phyloP scores from a whole-genome alignment of 2,888 invertebrate genomes.

The Hyalella azteca region DNA sequence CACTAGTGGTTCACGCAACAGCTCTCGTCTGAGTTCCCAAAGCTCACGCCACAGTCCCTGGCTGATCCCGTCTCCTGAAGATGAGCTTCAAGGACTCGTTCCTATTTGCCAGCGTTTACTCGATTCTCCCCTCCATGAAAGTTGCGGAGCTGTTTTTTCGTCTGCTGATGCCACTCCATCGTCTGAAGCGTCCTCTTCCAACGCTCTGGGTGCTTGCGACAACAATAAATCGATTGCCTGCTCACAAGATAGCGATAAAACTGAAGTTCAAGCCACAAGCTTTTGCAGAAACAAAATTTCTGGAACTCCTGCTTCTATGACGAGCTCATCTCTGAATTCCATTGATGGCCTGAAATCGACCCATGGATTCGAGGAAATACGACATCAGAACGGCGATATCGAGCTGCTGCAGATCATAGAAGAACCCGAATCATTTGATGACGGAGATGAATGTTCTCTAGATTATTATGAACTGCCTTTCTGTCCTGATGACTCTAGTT shows the following conservation, averaged over 20 bases:
- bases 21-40: slow-evolving; percentile 11
- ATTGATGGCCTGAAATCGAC: slow-evolving; percentile 17
- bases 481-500: not conserved
- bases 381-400: slow-evolving; percentile 20
- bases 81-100: slow-evolving; percentile 1
- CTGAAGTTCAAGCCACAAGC: not conserved
- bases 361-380: slow-evolving; percentile 14
- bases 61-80: slow-evolving; percentile 25
- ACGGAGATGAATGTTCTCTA: slow-evolving; percentile 29
- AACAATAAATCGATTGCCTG: not conserved
- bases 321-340: slow-evolving; percentile 1
- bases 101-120: not conserved
- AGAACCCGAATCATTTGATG: slow-evolving; percentile 33
- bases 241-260: not conserved
- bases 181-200: not conserved
- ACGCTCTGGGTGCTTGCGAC: not conserved
- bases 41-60: slow-evolving; percentile 25
- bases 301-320: not conserved
- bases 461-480: slow-evolving; percentile 3
- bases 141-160: not conserved
- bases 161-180: slow-evolving; percentile 3
- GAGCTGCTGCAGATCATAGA: slow-evolving; percentile 18
- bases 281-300: not conserved
- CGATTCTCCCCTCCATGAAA: not conserved
- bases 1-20: not conserved